phyloP scores from a whole-genome alignment of 2,888 invertebrate species.

The Cheilosia urbana region DNA sequence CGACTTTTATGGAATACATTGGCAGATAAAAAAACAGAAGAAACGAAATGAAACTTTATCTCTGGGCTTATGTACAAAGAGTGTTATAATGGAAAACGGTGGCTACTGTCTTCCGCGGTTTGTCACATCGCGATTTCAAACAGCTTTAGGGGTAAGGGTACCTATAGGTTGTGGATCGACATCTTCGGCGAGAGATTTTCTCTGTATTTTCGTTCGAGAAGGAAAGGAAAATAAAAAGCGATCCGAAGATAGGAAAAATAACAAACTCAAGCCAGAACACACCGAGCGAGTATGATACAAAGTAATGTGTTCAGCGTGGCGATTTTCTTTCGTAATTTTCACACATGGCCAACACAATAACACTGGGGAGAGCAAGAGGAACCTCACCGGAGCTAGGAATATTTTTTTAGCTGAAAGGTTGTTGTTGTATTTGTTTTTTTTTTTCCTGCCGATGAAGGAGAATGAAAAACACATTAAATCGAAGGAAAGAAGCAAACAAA shows the following conservation, averaged over 20 bases:
- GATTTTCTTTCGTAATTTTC: slow-evolving; percentile 19
- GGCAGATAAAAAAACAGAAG: slow-evolving; percentile 50
- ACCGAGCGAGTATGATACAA: not conserved
- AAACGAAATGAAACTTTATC: slow-evolving; percentile 36
- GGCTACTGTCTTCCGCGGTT: slow-evolving; percentile 73
- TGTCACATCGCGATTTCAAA: slow-evolving; percentile 54
- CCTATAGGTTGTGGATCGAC: not conserved
- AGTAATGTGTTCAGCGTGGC: slow-evolving; percentile 9
- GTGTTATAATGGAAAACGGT: slow-evolving; percentile 69
- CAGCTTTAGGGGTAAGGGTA: not conserved
- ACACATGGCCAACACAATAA: slow-evolving; percentile 6
- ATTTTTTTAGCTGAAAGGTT: not conserved
- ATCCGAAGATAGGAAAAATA: slow-evolving; percentile 30
- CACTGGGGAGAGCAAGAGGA: not conserved
- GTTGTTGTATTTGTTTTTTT: not conserved
- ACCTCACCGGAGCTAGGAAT: not conserved
- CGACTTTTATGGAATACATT: slow-evolving; percentile 65
- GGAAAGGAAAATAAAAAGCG: not conserved
- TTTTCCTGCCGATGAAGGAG: not conserved
- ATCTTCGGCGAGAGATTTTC: not conserved
- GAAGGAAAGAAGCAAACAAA: slow-evolving; percentile 20
- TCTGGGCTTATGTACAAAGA: slow-evolving; percentile 62
- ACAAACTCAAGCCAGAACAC: slow-evolving; percentile 14
- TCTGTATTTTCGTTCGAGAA: slow-evolving; percentile 2
- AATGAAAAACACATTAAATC: slow-evolving; percentile 16